Evolutionary conservation across 2,113 vertebrate species (phyloP), one percentile per base, ranked within the genome.

Genomic region (Mionectes macconnelli): DNA sequence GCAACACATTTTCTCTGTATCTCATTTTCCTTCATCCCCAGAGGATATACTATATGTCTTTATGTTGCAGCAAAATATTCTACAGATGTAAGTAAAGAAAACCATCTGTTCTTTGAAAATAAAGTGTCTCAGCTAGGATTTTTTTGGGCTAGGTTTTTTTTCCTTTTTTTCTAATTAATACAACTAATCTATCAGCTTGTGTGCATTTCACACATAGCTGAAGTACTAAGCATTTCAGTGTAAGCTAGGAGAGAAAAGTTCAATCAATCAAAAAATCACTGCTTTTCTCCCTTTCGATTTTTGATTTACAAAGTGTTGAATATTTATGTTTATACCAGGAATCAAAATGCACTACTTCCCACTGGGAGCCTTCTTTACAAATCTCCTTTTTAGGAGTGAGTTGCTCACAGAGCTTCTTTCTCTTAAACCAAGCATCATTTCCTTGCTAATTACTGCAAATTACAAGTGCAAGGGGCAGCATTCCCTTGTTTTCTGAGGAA

Each of bases 61-160:
- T 92, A 93, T 60, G 42, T 66, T 79, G 40, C 62, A 89, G 64
- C 44, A 94, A 84, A 89, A 87, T 70, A 83, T 69, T 80, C 76
- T 57, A 59, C 35, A 60, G 87, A 78, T 27, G 3, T 84, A 72
- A 91, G 88, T 83, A 88, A 70, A 37, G 40, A 87, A 94, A 87
- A 35, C 76, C 86, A 87, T 94, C 84, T 92, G 93, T 87, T 94
- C 93, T 72, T 78, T 60, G 73, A 78, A 88, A 88, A 63, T 16
- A 63, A 70, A 89, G 14, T 75, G 60, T 47, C n/a, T 93, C 56
- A 55, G 44, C 14, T 40, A 73, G n/a, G 73, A 60, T n/a, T 74
- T 84, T 87, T 81, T 70, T 8, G 1, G 0, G 8, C 67, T 45
- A 7, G 8, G 0, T 15, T 47, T 23, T 37, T 45, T 5, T 5